Percentiles rank a stretch among this genome's conserved stretches.
These are phyloP conservation scores for Coracopsis vasa DNA, from an alignment of 2,113 vertebrate genomes.

Conservation along the genomic window DNA sequence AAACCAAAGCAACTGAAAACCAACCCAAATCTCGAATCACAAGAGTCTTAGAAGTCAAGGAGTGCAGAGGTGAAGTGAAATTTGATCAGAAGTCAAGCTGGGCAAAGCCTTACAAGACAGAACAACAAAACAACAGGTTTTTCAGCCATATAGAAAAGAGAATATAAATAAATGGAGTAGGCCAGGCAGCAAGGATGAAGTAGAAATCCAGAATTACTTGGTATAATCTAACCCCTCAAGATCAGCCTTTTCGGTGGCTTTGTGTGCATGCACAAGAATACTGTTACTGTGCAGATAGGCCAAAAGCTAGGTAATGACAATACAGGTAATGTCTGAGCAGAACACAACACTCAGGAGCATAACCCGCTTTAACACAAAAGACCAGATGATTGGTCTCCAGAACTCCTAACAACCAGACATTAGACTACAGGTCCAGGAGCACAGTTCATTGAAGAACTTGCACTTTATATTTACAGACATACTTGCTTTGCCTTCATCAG, in stretches of 20 bases:
- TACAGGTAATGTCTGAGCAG: background rate
- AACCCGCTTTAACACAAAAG: background rate
- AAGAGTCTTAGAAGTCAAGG: background rate
- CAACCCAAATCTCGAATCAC: background rate
- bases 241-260: background rate
- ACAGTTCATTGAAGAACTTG: background rate
- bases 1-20: background rate
- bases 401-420: background rate
- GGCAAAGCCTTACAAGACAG: background rate
- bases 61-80: background rate
- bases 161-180: background rate
- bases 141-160: background rate
- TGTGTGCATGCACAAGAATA: background rate
- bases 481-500: background rate
- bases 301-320: background rate
- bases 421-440: background rate
- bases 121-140: background rate
- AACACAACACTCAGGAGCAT: background rate
- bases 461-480: background rate
- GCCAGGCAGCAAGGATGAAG: background rate
- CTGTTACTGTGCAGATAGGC: background rate
- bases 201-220: background rate
- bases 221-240: background rate
- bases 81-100: background rate
- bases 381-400: background rate